Evolutionary conservation across 1,140 invertebrate genomes (phyloP).

Genomic region (Drosophila hydei): DNA sequence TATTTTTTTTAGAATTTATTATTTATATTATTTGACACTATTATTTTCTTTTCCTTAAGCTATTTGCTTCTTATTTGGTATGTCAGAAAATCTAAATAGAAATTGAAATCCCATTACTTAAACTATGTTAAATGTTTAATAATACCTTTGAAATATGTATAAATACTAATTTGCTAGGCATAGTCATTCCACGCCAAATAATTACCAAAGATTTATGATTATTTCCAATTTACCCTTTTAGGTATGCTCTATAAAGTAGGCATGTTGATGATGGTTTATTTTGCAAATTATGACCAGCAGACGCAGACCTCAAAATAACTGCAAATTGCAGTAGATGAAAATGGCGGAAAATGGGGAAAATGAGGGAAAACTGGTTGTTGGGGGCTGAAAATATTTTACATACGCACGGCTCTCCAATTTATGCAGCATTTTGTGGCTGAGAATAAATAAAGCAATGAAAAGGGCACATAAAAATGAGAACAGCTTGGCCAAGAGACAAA

Average conservation of each 20-base stretch:
- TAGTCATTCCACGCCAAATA: not conserved
- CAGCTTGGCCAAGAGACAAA: not conserved
- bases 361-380: not conserved
- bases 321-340: slow-evolving; percentile 17
- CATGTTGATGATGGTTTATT: slow-evolving; percentile 12
- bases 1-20: too few relatives aligned
- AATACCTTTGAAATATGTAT: too few relatives aligned
- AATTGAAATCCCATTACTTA: too few relatives aligned
- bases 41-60: too few relatives aligned
- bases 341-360: not conserved
- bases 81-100: too few relatives aligned
- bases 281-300: slow-evolving; percentile 17
- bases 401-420: slow-evolving; percentile 14
- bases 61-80: too few relatives aligned
- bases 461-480: slow-evolving; percentile 11
- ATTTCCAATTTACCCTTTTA: not conserved
- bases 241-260: not conserved
- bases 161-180: too few relatives aligned
- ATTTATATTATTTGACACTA: too few relatives aligned
- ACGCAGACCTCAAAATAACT: slow-evolving; percentile 12
- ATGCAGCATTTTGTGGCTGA: slow-evolving; percentile 23
- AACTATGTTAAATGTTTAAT: too few relatives aligned
- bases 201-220: not conserved
- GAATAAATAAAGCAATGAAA: slow-evolving; percentile 30
- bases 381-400: slow-evolving; percentile 12